These are phyloP conservation scores for Andrena praecox DNA, from an alignment of 2,888 invertebrate genomes.

Conservation along the genomic window DNA sequence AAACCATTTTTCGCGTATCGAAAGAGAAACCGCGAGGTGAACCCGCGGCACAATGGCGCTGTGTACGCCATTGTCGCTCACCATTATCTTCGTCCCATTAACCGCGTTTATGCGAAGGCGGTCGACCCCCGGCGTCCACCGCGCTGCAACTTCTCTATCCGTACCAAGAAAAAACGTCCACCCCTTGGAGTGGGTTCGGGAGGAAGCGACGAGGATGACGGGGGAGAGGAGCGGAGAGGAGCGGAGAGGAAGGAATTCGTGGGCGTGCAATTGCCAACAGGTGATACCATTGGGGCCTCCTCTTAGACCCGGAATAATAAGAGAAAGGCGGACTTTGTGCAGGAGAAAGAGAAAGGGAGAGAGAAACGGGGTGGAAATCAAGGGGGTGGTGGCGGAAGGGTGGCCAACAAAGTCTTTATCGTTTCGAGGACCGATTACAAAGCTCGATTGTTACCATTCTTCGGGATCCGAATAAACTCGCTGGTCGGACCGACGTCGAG, in stretches of 20 bases:
- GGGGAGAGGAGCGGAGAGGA: constrained; percentile 20
- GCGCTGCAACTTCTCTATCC: constrained; percentile 50
- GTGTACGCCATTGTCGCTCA: constrained; percentile 63
- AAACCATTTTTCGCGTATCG: constrained; percentile 51
- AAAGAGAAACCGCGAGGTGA: constrained; percentile 64
- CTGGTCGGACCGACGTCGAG: constrained; percentile 51
- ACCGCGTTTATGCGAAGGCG: constrained; percentile 64
- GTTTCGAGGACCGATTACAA: constrained; percentile 79
- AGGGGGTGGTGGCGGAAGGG: constrained; percentile 71
- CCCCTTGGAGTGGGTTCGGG: constrained; percentile 14
- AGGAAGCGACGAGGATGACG: constrained; percentile 45
- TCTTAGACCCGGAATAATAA: constrained; percentile 77
- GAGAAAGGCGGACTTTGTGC: constrained; percentile 69
- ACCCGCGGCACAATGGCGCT: constrained; percentile 52
- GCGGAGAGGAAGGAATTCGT: constrained; percentile 67
- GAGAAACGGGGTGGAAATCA: constrained; percentile 67
- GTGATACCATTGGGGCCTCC: constrained; percentile 78
- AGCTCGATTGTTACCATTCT: constrained; percentile 78
- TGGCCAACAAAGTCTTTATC: constrained; percentile 79
- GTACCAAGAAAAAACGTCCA: constrained; percentile 33
- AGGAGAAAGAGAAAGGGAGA: constrained; percentile 60
- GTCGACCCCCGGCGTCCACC: constrained; percentile 51
- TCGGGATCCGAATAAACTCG: constrained; percentile 76
- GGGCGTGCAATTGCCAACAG: constrained; percentile 78
- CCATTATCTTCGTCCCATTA: constrained; percentile 69